phyloP scores from a whole-genome alignment of 2,888 invertebrate genomes.

The Xylota sylvarum region DNA sequence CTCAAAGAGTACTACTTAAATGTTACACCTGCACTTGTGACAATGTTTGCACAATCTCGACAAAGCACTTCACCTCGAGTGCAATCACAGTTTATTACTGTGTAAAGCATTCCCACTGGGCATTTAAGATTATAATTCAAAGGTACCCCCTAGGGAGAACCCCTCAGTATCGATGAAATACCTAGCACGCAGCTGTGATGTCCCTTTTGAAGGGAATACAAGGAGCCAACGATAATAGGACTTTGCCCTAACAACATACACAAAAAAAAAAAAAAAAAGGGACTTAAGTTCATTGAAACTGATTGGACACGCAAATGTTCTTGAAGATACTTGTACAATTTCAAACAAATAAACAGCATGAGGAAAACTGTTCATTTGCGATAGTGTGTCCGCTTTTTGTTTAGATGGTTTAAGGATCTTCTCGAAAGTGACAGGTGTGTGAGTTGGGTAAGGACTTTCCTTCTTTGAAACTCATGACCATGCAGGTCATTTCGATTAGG shows the following conservation, averaged over 20 bases:
- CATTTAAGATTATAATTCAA: not conserved
- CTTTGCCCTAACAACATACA: not conserved
- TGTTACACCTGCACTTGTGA: not conserved
- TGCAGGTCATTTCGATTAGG: not conserved
- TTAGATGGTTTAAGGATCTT: not conserved
- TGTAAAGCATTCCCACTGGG: not conserved
- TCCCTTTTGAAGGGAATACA: not conserved
- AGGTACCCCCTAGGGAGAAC: not conserved
- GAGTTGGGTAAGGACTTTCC: not conserved
- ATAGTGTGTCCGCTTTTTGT: not conserved
- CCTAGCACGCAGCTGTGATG: not conserved
- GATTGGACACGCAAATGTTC: conserved; percentile 44
- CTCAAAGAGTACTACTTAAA: not conserved
- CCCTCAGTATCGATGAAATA: not conserved
- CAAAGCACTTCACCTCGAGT: conserved; percentile 2
- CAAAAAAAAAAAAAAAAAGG: conserved; percentile 1
- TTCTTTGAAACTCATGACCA: no score
- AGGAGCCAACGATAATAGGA: no score
- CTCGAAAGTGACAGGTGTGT: conserved; percentile 34
- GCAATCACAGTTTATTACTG: conserved; percentile 8
- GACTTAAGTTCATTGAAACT: not conserved
- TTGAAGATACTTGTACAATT: conserved; percentile 5
- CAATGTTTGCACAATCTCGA: not conserved
- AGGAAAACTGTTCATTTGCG: not conserved
- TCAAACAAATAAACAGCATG: not conserved